Evolutionary conservation across 2,113 vertebrate genomes (phyloP).

Genomic region (Anser cygnoides): DNA sequence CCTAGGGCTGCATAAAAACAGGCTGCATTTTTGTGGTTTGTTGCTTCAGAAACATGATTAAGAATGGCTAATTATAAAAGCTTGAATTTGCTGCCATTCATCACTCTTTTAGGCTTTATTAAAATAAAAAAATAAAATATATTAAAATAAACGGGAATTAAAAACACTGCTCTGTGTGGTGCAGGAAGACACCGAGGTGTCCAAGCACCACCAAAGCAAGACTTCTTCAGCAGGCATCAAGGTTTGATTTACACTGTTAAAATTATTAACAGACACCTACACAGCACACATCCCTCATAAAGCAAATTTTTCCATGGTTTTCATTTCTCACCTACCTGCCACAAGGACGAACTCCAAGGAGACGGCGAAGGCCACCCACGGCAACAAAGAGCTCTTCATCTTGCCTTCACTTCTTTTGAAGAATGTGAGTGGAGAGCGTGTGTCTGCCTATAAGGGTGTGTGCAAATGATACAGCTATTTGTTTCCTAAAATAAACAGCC

Average conservation of each 20-base stretch:
- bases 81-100: background rate
- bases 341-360: constrained; percentile 64
- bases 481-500: constrained; percentile 77
- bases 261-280: background rate
- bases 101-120: background rate
- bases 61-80: background rate
- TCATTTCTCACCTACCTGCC: constrained; percentile 73
- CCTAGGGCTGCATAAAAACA: background rate
- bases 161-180: background rate
- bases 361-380: constrained; percentile 41
- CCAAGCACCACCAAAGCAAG: background rate
- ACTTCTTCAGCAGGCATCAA: background rate
- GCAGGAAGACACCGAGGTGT: background rate
- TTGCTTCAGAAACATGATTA: background rate
- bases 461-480: constrained; percentile 60
- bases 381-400: constrained; percentile 73
- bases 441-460: constrained; percentile 61
- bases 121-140: no score
- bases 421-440: constrained; percentile 13
- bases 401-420: constrained; percentile 68
- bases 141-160: background rate
- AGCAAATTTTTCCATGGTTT: background rate
- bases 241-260: background rate
- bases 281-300: background rate
- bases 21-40: fast-evolving